Percentiles rank a stretch among this genome's conserved stretches.
phyloP scores from a whole-genome alignment of 2,797 vertebrate species.

The Jordanella pulchra region DNA sequence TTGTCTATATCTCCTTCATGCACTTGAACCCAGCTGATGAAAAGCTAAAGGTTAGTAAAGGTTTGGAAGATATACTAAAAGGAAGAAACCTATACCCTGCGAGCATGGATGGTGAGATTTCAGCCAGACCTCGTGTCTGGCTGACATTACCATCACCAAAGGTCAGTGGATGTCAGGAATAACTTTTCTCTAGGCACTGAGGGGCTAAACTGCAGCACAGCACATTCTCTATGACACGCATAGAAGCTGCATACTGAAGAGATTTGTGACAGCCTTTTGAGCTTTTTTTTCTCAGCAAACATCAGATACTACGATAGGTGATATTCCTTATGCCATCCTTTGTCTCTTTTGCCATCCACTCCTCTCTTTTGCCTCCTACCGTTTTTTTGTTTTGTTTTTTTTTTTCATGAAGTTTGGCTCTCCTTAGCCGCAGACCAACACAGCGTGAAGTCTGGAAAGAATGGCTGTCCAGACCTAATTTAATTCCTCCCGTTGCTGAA shows the following conservation, averaged over 20 bases:
- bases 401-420: slow-evolving; percentile 23
- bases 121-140: slow-evolving; percentile 42
- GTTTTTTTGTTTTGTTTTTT: no score
- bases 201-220: slow-evolving; percentile 41
- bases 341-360: slow-evolving; percentile 26
- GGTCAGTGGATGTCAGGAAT: slow-evolving; percentile 72
- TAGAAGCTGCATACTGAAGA: slow-evolving; percentile 14
- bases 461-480: slow-evolving; percentile 74
- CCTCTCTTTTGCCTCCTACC: slow-evolving; percentile 5
- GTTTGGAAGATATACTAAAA: slow-evolving; percentile 55
- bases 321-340: slow-evolving; percentile 18
- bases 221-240: slow-evolving; percentile 39
- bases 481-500: slow-evolving; percentile 65
- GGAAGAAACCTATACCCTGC: slow-evolving; percentile 50
- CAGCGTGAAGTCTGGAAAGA: slow-evolving; percentile 61
- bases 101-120: slow-evolving; percentile 41
- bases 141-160: slow-evolving; percentile 66
- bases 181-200: slow-evolving; percentile 43
- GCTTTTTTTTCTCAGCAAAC: slow-evolving; percentile 6
- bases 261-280: slow-evolving; percentile 23
- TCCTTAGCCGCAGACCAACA: slow-evolving; percentile 60
- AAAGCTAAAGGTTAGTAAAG: slow-evolving; percentile 71
- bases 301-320: slow-evolving; percentile 52
- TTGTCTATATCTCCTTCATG: slow-evolving; percentile 44
- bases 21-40: slow-evolving; percentile 57